Evolutionary conservation across 1,140 invertebrate species (phyloP).

Genomic region (Pseudobourletiella spinata): DNA sequence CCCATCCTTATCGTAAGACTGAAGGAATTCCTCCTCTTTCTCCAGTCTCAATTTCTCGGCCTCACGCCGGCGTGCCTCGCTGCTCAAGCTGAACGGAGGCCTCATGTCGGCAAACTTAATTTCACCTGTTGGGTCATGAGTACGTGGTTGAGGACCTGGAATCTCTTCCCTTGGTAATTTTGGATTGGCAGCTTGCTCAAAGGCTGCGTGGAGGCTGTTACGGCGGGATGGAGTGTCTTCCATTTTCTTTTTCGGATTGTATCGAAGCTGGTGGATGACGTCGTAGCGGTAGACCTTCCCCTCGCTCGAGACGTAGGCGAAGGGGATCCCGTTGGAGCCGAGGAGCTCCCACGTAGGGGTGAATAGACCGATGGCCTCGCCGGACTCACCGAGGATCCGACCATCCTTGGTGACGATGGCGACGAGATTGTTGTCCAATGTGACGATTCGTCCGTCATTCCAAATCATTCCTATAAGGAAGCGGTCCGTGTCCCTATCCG

Average conservation of each 20-base stretch:
- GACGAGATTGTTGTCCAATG: background rate
- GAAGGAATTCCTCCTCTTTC: background rate
- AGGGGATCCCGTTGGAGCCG: background rate
- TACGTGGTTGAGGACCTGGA: too few relatives aligned
- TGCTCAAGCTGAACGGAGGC: background rate
- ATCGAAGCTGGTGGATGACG: background rate
- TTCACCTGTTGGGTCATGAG: background rate
- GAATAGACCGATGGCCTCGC: background rate
- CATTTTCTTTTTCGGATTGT: background rate
- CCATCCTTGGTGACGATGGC: background rate
- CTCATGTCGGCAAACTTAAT: too few relatives aligned
- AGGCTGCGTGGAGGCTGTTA: background rate
- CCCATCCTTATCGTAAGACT: background rate
- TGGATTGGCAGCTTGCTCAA: too few relatives aligned
- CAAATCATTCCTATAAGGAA: constrained; percentile 3
- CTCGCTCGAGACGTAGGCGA: background rate
- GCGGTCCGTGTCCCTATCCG: background rate
- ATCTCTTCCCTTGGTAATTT: too few relatives aligned
- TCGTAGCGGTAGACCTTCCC: constrained; percentile 2
- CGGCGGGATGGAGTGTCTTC: background rate
- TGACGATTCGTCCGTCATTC: constrained; percentile 1
- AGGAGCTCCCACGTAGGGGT: background rate
- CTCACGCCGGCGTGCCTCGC: background rate
- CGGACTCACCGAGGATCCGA: background rate
- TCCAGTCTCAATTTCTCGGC: background rate